phyloP scores from a whole-genome alignment of 2,113 vertebrate genomes.

The Progne subis region DNA sequence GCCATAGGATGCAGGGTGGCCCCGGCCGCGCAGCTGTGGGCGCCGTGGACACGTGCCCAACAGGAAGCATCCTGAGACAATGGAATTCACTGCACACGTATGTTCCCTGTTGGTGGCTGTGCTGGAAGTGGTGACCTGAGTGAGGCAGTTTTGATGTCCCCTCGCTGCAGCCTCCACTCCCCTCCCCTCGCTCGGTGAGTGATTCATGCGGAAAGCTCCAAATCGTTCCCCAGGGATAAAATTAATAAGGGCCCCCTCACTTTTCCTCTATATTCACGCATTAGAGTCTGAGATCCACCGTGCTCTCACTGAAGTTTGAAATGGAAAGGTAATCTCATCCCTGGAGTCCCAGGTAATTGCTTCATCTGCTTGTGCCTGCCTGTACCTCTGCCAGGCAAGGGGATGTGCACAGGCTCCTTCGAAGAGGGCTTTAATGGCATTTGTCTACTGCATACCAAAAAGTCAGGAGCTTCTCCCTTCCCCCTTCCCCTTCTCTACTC shows the following conservation, averaged over 20 bases:
- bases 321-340: neutral
- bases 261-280: neutral
- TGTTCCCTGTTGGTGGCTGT: neutral
- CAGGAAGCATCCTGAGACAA: constrained; percentile 49
- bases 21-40: neutral
- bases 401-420: neutral
- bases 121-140: constrained; percentile 4
- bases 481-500: neutral
- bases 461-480: constrained; percentile 10
- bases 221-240: neutral
- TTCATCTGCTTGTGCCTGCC: neutral
- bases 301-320: neutral
- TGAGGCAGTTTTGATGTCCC: neutral
- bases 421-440: neutral
- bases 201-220: neutral
- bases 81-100: constrained; percentile 3
- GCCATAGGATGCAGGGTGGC: neutral
- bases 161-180: neutral
- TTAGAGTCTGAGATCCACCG: neutral
- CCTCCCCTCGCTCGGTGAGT: neutral
- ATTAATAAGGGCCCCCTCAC: neutral
- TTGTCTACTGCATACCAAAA: neutral
- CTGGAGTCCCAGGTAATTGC: neutral
- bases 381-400: neutral
- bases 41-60: neutral